phyloP scores from a whole-genome alignment of 2,113 vertebrate species.

The Pontoporia blainvillei region DNA sequence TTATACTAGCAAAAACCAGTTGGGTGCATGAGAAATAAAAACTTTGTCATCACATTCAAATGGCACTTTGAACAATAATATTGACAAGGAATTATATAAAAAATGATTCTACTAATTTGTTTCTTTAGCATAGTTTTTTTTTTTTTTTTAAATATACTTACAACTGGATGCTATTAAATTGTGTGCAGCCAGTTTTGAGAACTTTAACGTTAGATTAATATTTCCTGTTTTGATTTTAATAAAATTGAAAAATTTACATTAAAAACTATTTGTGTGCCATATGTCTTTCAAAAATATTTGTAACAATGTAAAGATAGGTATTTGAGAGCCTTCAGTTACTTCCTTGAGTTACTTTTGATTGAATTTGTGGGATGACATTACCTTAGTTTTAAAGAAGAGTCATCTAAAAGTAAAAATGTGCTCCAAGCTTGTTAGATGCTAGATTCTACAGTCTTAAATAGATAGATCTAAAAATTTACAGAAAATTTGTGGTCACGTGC shows the following conservation, averaged over 20 bases:
- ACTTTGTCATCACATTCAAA: constrained; percentile 14
- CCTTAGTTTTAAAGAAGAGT: constrained; percentile 69
- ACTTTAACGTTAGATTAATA: constrained; percentile 34
- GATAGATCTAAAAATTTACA: constrained; percentile 40
- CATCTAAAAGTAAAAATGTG: constrained; percentile 58
- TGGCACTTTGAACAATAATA: constrained; percentile 18
- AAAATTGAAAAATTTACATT: constrained; percentile 30
- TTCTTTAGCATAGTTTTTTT: constrained; percentile 36
- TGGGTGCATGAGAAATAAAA: constrained; percentile 48
- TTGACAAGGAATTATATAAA: constrained; percentile 29
- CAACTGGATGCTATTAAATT: constrained; percentile 47
- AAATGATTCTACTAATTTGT: constrained; percentile 35
- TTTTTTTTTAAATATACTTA: constrained; percentile 17
- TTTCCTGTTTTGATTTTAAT: constrained; percentile 44
- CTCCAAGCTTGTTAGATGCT: constrained; percentile 57
- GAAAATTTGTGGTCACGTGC: constrained; percentile 67
- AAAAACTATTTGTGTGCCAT: neutral
- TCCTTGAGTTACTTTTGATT: constrained; percentile 66
- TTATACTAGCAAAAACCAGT: constrained; percentile 46
- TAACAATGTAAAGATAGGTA: neutral
- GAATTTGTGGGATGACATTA: constrained; percentile 75
- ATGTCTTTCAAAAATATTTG: constrained; percentile 3
- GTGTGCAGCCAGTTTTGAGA: constrained; percentile 42
- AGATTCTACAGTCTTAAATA: neutral
- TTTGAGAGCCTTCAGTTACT: constrained; percentile 46